Evolutionary conservation across 1,140 invertebrate species (phyloP).

Genomic region (Zaprionus inermis): DNA sequence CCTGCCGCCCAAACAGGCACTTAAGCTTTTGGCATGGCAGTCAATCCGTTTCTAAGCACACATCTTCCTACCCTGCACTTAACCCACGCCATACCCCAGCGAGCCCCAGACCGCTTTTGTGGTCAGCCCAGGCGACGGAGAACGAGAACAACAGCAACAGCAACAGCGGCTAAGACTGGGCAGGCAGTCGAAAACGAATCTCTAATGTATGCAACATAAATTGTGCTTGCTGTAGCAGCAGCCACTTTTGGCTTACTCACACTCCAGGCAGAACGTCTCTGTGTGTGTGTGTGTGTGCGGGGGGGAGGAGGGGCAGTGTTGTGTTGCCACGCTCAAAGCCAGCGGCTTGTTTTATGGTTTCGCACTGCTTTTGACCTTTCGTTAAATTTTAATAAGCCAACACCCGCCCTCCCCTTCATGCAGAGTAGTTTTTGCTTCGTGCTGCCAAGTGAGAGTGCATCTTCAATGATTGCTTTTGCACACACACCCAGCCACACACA

Average conservation of each 20-base stretch:
- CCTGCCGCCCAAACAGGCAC: slow-evolving; percentile 61
- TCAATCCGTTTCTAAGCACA: slow-evolving; percentile 74
- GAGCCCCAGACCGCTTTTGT: slow-evolving; percentile 49
- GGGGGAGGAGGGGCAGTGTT: too few relatives aligned
- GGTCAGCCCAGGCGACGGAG: slow-evolving; percentile 33
- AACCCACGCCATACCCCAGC: not conserved
- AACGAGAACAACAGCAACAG: slow-evolving; percentile 27
- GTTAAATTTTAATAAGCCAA: slow-evolving; percentile 74
- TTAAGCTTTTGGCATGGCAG: slow-evolving; percentile 80
- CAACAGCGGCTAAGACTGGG: slow-evolving; percentile 17
- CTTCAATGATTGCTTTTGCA: slow-evolving; percentile 29
- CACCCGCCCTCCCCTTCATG: not conserved
- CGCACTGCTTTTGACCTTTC: slow-evolving; percentile 79
- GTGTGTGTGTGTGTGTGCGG: slow-evolving; percentile 43
- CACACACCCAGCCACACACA: not conserved
- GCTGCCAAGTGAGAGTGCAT: slow-evolving; percentile 19
- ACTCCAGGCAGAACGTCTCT: slow-evolving; percentile 21
- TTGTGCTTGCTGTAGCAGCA: slow-evolving; percentile 59
- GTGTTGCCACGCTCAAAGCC: slow-evolving; percentile 54
- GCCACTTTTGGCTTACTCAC: slow-evolving; percentile 60
- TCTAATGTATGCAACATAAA: slow-evolving; percentile 79
- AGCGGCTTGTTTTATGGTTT: slow-evolving; percentile 82
- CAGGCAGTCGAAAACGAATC: slow-evolving; percentile 12
- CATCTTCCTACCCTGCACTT: slow-evolving; percentile 27
- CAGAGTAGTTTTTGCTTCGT: slow-evolving; percentile 36